A percentile compares a stretch with the other conserved stretches of the same genome.
These are phyloP conservation scores for Clupea harengus DNA, from an alignment of 2,113 vertebrate genomes.

Conservation along the genomic window DNA sequence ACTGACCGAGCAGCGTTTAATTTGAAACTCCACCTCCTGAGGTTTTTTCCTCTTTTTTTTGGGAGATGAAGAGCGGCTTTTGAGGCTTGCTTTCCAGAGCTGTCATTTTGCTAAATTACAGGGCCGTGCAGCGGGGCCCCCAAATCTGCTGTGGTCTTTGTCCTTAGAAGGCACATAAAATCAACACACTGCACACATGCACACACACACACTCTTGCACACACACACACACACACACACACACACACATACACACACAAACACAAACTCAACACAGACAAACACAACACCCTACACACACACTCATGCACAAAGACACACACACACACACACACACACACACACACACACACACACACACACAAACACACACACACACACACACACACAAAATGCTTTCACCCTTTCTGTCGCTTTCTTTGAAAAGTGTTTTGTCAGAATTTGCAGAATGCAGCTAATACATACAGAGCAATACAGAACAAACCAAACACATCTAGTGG, in stretches of 20 bases:
- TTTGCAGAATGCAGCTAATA: neutral
- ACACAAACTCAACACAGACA: too few species aligned
- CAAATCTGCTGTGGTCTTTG: constrained; percentile 14
- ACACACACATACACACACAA: neutral
- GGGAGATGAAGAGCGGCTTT: constrained; percentile 19
- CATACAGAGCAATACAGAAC: neutral
- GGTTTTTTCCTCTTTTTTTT: neutral
- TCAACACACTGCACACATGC: neutral
- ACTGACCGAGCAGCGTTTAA: neutral
- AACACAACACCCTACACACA: neutral
- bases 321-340: neutral
- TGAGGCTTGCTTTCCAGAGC: constrained; percentile 18
- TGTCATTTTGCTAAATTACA: constrained; percentile 39
- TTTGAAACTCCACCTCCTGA: constrained; percentile 23
- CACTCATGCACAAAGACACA: neutral
- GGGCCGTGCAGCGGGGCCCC: neutral
- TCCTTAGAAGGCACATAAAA: neutral
- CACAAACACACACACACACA: neutral
- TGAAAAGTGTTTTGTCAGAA: neutral
- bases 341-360: too few species aligned
- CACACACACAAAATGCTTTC: neutral
- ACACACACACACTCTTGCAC: neutral
- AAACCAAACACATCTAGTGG: neutral
- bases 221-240: neutral
- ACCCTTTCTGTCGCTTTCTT: neutral